Conservation (phyloP, 2,888 invertebrate species). For the Synergus japonicus region DNA sequence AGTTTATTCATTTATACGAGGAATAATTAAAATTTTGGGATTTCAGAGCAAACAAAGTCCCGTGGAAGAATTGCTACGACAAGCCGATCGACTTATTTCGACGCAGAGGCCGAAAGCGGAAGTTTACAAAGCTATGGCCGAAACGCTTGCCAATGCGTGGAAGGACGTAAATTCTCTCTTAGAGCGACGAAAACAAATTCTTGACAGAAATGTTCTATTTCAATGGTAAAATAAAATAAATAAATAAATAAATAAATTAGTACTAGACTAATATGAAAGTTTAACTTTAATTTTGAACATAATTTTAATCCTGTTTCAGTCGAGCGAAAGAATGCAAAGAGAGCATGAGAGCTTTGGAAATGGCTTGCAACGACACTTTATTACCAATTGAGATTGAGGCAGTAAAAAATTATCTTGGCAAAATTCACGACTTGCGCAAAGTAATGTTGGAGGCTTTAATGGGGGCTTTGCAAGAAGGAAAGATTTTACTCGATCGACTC, state of each 20-base stretch:
- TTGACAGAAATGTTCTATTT: conserved; percentile 88
- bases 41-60: conserved; percentile 91
- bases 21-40: background rate
- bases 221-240: conserved; percentile 79
- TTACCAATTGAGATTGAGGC: conserved; percentile 86
- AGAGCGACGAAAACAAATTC: conserved; percentile 86
- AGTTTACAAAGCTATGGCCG: conserved; percentile 94
- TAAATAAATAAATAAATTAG: conserved; percentile 6
- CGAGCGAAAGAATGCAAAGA: conserved; percentile 84
- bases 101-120: conserved; percentile 87
- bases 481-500: conserved; percentile 85
- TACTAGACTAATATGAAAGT: background rate
- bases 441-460: conserved; percentile 87
- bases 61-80: conserved; percentile 90
- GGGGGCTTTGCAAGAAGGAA: conserved; percentile 89
- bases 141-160: conserved; percentile 87
- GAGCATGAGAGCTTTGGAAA: conserved; percentile 84
- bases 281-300: background rate
- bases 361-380: conserved; percentile 83
- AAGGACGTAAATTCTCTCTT: conserved; percentile 89
- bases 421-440: conserved; percentile 85
- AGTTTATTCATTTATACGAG: background rate
- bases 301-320: conserved; percentile 69
- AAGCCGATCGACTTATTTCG: conserved; percentile 91
- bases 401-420: conserved; percentile 84